These are phyloP conservation scores for Anniella stebbinsi DNA, from an alignment of 2,797 vertebrate genomes.

Conservation along the genomic window DNA sequence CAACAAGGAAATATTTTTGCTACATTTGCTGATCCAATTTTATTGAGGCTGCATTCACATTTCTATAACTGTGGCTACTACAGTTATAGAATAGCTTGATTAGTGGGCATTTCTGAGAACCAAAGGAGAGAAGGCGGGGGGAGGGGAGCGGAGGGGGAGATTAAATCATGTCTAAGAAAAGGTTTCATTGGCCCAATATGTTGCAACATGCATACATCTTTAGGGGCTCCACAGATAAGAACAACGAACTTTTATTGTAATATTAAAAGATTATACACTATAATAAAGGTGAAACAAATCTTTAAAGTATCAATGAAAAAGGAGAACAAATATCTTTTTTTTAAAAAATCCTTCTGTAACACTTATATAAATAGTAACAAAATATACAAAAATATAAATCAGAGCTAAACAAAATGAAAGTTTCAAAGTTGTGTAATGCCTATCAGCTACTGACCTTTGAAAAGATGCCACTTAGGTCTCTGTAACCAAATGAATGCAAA, in stretches of 20 bases:
- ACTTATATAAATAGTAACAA: no score
- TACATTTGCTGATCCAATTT: not conserved
- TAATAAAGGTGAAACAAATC: not conserved
- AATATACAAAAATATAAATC: not conserved
- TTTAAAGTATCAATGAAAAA: not conserved
- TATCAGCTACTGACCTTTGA: not conserved
- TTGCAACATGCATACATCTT: not conserved
- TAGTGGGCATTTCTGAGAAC: not conserved
- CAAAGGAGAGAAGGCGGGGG: not conserved
- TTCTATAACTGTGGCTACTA: not conserved
- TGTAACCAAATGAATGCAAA: not conserved
- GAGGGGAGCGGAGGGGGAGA: no score
- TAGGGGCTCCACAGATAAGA: not conserved
- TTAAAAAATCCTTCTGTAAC: no score
- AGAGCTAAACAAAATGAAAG: not conserved
- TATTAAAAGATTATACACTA: not conserved
- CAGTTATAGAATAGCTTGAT: not conserved
- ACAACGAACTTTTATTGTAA: not conserved
- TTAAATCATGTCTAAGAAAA: not conserved
- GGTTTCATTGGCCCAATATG: not conserved
- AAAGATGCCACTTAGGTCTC: not conserved
- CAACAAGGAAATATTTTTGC: conserved; percentile 24
- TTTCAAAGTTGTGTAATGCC: not conserved
- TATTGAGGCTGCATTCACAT: not conserved
- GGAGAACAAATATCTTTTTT: not conserved